Conservation (phyloP, 2,113 vertebrate genomes). For the Daphoenositta chrysoptera region DNA sequence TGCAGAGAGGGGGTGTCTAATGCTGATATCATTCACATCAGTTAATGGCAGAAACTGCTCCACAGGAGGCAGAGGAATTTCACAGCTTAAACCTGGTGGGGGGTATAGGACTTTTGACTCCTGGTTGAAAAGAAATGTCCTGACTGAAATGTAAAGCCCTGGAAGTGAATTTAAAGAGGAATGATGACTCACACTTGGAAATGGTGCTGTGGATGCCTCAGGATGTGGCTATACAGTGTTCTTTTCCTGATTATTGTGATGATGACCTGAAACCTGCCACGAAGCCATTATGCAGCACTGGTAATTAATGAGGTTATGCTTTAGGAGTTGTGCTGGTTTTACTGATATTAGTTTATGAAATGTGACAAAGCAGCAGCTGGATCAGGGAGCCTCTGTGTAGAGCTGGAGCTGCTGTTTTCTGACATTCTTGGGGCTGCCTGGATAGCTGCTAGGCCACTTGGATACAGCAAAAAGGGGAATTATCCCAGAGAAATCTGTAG, state of each 20-base stretch:
- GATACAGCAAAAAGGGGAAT: not conserved
- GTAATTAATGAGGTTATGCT: not conserved
- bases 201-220: not conserved
- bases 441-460: not conserved
- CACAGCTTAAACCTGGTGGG: not conserved
- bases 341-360: not conserved
- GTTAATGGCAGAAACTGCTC: not conserved
- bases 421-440: not conserved
- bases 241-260: not conserved
- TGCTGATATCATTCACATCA: not conserved
- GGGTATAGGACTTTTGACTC: not conserved
- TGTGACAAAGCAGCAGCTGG: not conserved
- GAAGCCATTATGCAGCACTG: not conserved
- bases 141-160: not conserved
- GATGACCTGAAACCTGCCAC: not conserved
- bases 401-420: not conserved
- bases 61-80: not conserved
- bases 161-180: not conserved
- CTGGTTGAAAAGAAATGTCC: not conserved
- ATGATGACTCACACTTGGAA: not conserved
- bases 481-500: not conserved
- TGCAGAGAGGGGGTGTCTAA: not conserved
- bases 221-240: not conserved
- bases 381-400: not conserved
- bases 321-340: not conserved